Evolutionary conservation across 2,113 vertebrate species (phyloP), one percentile per base, ranked within the genome.

Genomic region (Scatophagus argus): DNA sequence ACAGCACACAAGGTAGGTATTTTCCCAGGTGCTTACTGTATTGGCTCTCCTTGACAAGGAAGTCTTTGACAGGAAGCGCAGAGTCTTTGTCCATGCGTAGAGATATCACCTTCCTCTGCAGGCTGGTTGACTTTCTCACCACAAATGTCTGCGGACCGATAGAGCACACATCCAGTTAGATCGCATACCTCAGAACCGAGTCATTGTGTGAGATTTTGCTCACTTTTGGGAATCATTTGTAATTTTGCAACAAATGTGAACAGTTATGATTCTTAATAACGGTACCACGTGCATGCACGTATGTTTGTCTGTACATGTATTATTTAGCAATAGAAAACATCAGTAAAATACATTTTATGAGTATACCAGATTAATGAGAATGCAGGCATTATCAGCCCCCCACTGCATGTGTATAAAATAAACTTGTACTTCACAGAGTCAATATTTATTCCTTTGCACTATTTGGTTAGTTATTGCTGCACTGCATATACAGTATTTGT

Each of bases 61-160:
- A 98, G 80, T 99, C 96, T 81, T 94, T 95, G 17, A 99, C 80
- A 2, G 90, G 88, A 12, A 83, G 75, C 27, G 87, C 87, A 32
- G 87, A 93, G 72, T 96, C 94, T 68, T 84, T 31, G 44, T 96
- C 93, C 78, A 97, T 91, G 25, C 96, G 95, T 49, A 99, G 87
- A 54, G 96, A 97, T 60, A 99, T 94, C 1, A 98, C 96, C 80
- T 98, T 99, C 89, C 93, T 98, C 91, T 97, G 97, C 81, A 96
- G 83, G 77, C 85, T 95, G 69, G 88, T 61, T 0, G 96, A 98
- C 87, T 94, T 97, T 66, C 95, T 94, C 63, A 99, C 96, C 81
- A 99, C 77, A 70, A 99, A 99, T 47, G 94, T 94, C 98, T 99
- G 88, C 71, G 32, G 23, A 19, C 27, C 0, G 55, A 6, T 16